Percentiles rank a stretch among this genome's conserved stretches.
Evolutionary conservation across 1,140 invertebrate species (phyloP).

Genomic region (Epicauta chinensis): DNA sequence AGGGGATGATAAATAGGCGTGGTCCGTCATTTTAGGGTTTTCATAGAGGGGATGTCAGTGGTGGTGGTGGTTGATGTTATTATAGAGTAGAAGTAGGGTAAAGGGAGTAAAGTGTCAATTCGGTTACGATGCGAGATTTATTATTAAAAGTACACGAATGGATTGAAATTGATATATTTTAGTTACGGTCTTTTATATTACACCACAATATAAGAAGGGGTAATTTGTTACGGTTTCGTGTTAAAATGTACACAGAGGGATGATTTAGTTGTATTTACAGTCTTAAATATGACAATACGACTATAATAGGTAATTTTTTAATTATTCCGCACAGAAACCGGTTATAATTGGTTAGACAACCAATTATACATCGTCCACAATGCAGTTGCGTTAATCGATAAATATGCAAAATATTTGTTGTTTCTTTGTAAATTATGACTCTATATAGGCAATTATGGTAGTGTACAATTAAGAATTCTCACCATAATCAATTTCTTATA

Average conservation of each 20-base stretch:
- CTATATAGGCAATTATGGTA: no score
- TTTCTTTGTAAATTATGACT: no score
- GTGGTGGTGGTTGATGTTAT: neutral
- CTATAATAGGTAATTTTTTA: no score
- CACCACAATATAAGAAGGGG: neutral
- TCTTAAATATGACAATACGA: no score
- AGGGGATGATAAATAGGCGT: neutral
- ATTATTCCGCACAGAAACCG: no score
- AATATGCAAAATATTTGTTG: no score
- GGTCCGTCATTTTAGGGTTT: neutral
- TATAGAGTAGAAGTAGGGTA: no score
- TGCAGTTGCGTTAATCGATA: no score
- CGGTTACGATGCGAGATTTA: conserved; percentile 30
- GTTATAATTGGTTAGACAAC: no score
- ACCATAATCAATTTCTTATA: conserved; percentile 11
- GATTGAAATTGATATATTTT: conserved; percentile 25
- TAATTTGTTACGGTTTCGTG: conserved; percentile 26
- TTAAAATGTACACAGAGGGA: neutral
- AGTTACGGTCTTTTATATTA: conserved; percentile 4
- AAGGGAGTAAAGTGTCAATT: conserved; percentile 28
- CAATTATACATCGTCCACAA: no score
- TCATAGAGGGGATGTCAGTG: conserved; percentile 1
- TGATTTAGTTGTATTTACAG: no score
- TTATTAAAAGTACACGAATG: conserved; percentile 17
- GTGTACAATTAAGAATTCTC: conserved; percentile 10